Conservation (phyloP, 2,797 vertebrate species). For the Peromyscus aztecus region DNA sequence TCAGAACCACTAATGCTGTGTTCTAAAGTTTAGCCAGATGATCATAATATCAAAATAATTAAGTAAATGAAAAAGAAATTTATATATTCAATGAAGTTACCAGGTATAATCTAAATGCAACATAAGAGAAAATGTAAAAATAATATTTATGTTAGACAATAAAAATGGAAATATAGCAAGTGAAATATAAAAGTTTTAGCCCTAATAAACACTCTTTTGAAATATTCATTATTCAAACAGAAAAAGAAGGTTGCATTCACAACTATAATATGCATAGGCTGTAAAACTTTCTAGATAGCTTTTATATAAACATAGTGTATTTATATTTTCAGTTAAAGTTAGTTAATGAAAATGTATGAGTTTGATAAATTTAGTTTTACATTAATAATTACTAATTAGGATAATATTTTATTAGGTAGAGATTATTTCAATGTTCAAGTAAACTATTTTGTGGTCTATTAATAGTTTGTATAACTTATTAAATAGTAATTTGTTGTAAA, state of each 20-base stretch:
- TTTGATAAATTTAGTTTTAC: conserved; percentile 52
- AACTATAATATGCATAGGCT: conserved; percentile 58
- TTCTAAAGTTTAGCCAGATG: neutral
- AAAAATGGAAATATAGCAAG: neutral
- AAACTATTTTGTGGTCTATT: conserved; percentile 77
- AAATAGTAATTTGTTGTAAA: conserved; percentile 79
- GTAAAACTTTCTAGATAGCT: conserved; percentile 66
- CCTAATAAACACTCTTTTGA: conserved; percentile 50
- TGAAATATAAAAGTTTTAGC: conserved; percentile 53
- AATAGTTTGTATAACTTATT: conserved; percentile 78
- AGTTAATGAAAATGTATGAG: conserved; percentile 82
- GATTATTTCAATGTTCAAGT: conserved; percentile 80
- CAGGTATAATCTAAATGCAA: neutral
- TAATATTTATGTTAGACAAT: neutral
- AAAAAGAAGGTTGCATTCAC: conserved; percentile 31
- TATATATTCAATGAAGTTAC: neutral
- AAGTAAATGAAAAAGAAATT: neutral
- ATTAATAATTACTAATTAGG: conserved; percentile 83
- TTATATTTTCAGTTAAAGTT: conserved; percentile 71
- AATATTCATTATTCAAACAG: conserved; percentile 65
- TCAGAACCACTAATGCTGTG: neutral
- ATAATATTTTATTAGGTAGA: conserved; percentile 82
- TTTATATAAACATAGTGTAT: conserved; percentile 68
- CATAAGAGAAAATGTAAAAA: conserved; percentile 16
- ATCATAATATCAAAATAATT: neutral